Percentiles rank a stretch among this genome's conserved stretches.
Evolutionary conservation across 92 coral and sea anemone genomes (phyloP).

Genomic region (Chrysogorgia sp.): DNA sequence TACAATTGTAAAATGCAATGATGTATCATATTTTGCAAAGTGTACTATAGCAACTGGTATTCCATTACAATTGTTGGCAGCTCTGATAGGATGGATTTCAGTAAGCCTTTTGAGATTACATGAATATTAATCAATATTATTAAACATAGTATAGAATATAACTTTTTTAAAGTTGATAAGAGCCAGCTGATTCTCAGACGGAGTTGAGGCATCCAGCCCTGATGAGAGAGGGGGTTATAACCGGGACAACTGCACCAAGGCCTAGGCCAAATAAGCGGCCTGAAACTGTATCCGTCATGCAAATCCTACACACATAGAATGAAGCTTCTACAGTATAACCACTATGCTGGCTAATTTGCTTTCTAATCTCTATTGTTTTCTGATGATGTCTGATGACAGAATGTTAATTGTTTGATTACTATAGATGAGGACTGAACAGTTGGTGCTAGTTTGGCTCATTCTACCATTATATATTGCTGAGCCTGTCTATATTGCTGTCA

Average conservation of each 20-base stretch:
- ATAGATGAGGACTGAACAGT: slow-evolving; percentile 79
- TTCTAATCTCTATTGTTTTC: too few species aligned
- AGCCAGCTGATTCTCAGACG: too few species aligned
- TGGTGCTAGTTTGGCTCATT: slow-evolving; percentile 61
- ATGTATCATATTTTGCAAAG: slow-evolving; percentile 50
- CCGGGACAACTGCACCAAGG: too few species aligned
- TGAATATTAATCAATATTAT: background rate
- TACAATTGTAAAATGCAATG: slow-evolving; percentile 61
- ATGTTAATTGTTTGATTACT: background rate
- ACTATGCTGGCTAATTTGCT: background rate
- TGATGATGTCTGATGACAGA: background rate
- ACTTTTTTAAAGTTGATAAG: too few species aligned
- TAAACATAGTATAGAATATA: too few species aligned
- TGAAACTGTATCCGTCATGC: too few species aligned
- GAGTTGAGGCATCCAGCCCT: too few species aligned
- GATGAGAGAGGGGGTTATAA: too few species aligned
- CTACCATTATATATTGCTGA: slow-evolving; percentile 65
- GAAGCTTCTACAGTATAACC: slow-evolving; percentile 1
- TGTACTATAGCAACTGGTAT: slow-evolving; percentile 78
- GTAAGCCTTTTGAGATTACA: slow-evolving; percentile 52
- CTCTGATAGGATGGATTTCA: slow-evolving; percentile 83
- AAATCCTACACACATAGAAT: too few species aligned
- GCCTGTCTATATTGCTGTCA: slow-evolving; percentile 73
- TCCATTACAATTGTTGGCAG: slow-evolving; percentile 80
- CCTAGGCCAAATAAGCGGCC: too few species aligned